Evolutionary conservation across 2,797 vertebrate species (phyloP).

Genomic region (Anas capensis): DNA sequence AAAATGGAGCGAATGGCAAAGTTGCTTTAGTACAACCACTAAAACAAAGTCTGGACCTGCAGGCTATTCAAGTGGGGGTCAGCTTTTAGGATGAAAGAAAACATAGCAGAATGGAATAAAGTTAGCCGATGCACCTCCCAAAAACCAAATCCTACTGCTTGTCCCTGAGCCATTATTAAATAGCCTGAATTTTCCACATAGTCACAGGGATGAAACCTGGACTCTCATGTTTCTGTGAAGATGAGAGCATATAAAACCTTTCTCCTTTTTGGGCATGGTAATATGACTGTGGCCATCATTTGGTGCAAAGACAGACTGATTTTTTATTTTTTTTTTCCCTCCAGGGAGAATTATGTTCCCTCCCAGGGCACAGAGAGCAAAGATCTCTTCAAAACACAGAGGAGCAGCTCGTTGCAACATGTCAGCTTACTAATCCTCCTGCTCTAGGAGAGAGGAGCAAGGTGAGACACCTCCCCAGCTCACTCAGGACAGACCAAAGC

Average conservation of each 20-base stretch:
- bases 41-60: too few relatives aligned
- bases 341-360: too few relatives aligned
- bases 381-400: neutral
- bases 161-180: neutral
- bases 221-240: neutral
- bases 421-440: neutral
- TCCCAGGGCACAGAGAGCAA: too few relatives aligned
- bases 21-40: neutral
- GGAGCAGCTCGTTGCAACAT: neutral
- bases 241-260: neutral
- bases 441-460: neutral
- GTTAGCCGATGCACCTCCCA: neutral
- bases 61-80: neutral
- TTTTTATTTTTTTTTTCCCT: too few relatives aligned
- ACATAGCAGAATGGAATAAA: neutral
- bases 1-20: neutral
- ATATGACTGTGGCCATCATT: accelerated
- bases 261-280: neutral
- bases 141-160: neutral
- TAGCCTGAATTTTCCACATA: neutral
- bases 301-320: neutral
- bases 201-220: neutral
- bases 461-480: accelerated
- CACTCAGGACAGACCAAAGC: accelerated
- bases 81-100: neutral